A percentile compares a stretch with the other conserved stretches of the same genome.
phyloP scores from a whole-genome alignment of 2,797 vertebrate species.

The Sebastes diploproa region DNA sequence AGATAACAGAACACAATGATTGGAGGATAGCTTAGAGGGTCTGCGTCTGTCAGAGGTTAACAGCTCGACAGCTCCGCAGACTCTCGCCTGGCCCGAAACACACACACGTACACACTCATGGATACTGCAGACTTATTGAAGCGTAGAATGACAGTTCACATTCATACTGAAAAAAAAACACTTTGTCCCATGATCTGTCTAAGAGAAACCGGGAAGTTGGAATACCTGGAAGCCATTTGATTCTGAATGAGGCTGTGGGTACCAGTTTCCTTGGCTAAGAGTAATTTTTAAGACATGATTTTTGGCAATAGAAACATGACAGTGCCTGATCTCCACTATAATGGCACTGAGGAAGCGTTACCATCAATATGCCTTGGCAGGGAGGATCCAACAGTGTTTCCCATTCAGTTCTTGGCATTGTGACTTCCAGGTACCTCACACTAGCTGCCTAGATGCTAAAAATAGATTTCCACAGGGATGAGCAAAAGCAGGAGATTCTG shows the following conservation, averaged over 20 bases:
- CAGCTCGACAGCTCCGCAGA: constrained; percentile 44
- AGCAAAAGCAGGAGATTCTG: constrained; percentile 58
- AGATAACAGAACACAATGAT: constrained; percentile 61
- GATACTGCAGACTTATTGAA: constrained; percentile 52
- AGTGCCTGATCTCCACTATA: constrained; percentile 53
- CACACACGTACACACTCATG: neutral
- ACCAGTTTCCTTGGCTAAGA: constrained; percentile 78
- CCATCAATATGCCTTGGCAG: constrained; percentile 68
- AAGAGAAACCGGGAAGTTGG: constrained; percentile 60
- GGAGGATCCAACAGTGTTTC: constrained; percentile 55
- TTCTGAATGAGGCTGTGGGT: constrained; percentile 69
- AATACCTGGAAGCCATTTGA: constrained; percentile 74
- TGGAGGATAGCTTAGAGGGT: constrained; percentile 71
- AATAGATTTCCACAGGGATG: constrained; percentile 72
- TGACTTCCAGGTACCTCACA: constrained; percentile 77
- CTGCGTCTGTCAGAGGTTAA: constrained; percentile 49
- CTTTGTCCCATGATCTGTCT: constrained; percentile 53
- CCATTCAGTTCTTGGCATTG: constrained; percentile 76
- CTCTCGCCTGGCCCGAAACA: constrained; percentile 42
- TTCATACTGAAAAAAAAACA: constrained; percentile 61
- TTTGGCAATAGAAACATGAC: constrained; percentile 70
- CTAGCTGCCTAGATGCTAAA: constrained; percentile 83
- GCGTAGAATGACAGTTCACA: constrained; percentile 61
- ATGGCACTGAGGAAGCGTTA: constrained; percentile 66
- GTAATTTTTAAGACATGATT: constrained; percentile 68